These are phyloP conservation scores for Clinocottus analis DNA, from an alignment of 2,113 vertebrate species.

Conservation along the genomic window DNA sequence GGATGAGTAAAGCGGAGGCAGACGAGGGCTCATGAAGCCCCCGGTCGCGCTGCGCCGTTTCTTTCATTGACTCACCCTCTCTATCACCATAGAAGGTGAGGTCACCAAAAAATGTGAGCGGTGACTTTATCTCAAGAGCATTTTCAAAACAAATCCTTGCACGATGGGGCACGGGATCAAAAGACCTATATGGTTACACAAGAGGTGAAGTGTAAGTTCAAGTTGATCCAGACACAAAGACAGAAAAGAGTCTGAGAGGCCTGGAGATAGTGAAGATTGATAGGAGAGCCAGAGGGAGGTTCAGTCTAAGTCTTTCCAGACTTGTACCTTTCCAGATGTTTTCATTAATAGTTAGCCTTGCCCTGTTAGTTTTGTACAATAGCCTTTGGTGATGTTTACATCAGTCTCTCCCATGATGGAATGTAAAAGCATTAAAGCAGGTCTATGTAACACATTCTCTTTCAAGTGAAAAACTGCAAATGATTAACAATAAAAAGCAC, in stretches of 20 bases:
- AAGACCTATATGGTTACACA: conserved; percentile 30
- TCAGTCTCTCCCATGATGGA: not conserved
- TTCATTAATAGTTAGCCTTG: conserved; percentile 2
- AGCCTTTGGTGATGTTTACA: not conserved
- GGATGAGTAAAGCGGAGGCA: conserved; percentile 25
- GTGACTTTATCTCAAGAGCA: conserved; percentile 52
- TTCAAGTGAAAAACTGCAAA: not conserved
- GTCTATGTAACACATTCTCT: not conserved
- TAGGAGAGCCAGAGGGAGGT: conserved; percentile 23
- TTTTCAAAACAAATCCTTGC: conserved; percentile 52
- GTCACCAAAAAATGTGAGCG: conserved; percentile 41
- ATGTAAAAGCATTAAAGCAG: not conserved
- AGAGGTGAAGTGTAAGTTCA: conserved; percentile 37
- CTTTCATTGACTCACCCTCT: conserved; percentile 44
- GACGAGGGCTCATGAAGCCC: conserved; percentile 8
- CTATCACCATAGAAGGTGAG: conserved; percentile 49
- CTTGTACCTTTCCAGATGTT: conserved; percentile 44
- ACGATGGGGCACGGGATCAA: conserved; percentile 50
- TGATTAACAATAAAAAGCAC: not conserved
- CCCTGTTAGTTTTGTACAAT: conserved; percentile 2
- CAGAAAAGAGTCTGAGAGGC: conserved; percentile 19
- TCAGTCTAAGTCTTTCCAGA: conserved; percentile 22
- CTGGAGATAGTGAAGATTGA: conserved; percentile 51
- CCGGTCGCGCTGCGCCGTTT: not conserved
- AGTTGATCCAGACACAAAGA: conserved; percentile 36